Evolutionary conservation across 2,888 invertebrate genomes (phyloP).

Genomic region (Eupithecia exiguata): DNA sequence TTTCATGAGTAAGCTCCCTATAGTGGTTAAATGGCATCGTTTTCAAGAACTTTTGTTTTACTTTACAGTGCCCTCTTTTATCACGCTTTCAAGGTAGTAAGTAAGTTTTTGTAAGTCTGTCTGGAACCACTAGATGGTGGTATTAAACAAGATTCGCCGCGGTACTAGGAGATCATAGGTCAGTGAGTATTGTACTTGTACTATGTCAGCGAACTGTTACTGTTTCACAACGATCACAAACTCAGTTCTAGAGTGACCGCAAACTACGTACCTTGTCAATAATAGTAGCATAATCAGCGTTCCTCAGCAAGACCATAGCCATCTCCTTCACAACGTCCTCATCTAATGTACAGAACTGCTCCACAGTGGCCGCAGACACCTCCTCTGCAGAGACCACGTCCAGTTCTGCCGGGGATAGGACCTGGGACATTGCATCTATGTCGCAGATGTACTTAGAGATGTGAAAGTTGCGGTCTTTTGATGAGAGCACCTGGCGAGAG

Average conservation of each 20-base stretch:
- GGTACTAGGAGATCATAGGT: neutral
- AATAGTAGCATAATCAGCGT: conserved; percentile 69
- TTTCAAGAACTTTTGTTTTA: no score
- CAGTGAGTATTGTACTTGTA: neutral
- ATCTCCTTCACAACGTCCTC: conserved; percentile 70
- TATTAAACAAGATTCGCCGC: neutral
- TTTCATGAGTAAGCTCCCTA: no score
- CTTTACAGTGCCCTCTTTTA: neutral
- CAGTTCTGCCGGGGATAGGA: conserved; percentile 56
- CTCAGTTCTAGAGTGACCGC: neutral
- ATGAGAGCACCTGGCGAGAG: conserved; percentile 56
- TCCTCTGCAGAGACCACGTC: conserved; percentile 64
- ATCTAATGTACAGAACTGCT: conserved; percentile 75
- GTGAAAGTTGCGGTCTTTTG: conserved; percentile 56
- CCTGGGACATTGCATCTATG: conserved; percentile 58
- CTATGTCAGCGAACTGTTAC: neutral
- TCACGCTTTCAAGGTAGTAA: neutral
- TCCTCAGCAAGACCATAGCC: conserved; percentile 68
- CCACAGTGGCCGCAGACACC: conserved; percentile 66
- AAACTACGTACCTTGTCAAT: conserved; percentile 61
- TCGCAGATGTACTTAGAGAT: conserved; percentile 66
- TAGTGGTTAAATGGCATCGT: no score
- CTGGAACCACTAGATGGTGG: neutral
- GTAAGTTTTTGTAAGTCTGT: neutral
- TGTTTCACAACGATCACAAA: neutral